phyloP scores from a whole-genome alignment of 2,888 invertebrate genomes.

The Diadromus collaris region DNA sequence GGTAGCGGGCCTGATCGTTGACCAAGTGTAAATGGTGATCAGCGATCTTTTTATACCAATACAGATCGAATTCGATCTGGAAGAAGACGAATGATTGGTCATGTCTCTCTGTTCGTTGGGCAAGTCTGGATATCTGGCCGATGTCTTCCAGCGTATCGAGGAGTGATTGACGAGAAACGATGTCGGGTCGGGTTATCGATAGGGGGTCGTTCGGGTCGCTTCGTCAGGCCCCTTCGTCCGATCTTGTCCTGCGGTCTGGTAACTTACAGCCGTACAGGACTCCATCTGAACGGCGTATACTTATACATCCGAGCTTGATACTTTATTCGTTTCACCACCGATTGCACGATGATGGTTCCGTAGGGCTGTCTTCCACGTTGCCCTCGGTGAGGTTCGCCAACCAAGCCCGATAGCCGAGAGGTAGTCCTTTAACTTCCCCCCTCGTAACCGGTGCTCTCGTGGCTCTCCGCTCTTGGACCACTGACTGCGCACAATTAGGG shows the following conservation, averaged over 20 bases:
- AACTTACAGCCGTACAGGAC: background rate
- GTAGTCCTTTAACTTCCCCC: constrained; percentile 38
- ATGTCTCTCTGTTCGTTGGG: constrained; percentile 10
- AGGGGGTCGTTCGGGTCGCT: constrained; percentile 64
- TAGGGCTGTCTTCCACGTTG: constrained; percentile 8
- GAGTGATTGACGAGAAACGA: constrained; percentile 66
- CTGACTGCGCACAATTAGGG: constrained; percentile 78
- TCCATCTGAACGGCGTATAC: background rate
- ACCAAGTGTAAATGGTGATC: background rate
- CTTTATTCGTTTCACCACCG: constrained; percentile 25
- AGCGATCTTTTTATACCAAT: constrained; percentile 1
- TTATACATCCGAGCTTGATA: background rate
- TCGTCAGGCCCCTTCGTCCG: constrained; percentile 9
- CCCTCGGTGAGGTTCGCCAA: constrained; percentile 7
- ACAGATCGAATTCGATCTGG: constrained; percentile 1
- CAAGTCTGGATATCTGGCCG: background rate
- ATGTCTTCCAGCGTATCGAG: constrained; percentile 29
- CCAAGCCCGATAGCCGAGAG: constrained; percentile 23
- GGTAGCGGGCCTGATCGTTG: background rate
- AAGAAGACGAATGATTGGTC: constrained; percentile 14
- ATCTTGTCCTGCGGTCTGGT: constrained; percentile 14
- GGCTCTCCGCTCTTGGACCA: constrained; percentile 67
- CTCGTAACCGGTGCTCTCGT: constrained; percentile 22
- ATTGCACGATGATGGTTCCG: constrained; percentile 6
- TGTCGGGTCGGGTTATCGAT: constrained; percentile 68